Evolutionary conservation across 2,888 invertebrate genomes (phyloP).

Genomic region (Platerodrilus igneus): DNA sequence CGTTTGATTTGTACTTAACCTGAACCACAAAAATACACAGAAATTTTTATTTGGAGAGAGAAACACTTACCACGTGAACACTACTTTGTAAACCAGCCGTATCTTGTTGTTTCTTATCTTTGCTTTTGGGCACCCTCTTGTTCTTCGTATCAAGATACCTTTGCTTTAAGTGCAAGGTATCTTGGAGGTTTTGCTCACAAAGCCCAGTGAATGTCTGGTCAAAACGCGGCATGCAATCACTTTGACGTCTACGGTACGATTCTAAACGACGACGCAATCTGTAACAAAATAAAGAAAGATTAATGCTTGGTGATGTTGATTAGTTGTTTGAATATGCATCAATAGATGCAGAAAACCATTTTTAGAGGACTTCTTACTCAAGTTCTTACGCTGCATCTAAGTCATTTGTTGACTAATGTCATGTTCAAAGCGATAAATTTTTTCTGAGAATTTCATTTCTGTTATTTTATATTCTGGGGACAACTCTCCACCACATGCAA

Average conservation of each 20-base stretch:
- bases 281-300: conserved; percentile 40
- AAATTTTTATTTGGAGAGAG: background rate
- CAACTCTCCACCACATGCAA: no score
- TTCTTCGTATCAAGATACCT: conserved; percentile 87
- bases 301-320: no score
- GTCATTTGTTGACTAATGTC: no score
- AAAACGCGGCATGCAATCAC: conserved; percentile 80
- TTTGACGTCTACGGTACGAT: conserved; percentile 79
- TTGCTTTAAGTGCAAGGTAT: conserved; percentile 82
- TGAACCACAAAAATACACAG: background rate
- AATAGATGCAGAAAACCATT: no score
- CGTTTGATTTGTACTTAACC: background rate
- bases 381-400: no score
- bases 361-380: no score
- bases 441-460: no score
- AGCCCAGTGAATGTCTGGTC: conserved; percentile 82
- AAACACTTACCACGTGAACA: conserved; percentile 70
- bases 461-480: no score
- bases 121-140: conserved; percentile 83
- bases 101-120: conserved; percentile 59
- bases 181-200: conserved; percentile 87
- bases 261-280: conserved; percentile 75
- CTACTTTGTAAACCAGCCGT: conserved; percentile 62
- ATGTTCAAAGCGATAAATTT: no score
- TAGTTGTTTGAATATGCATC: no score